Conservation (phyloP, 2,797 vertebrate species). For the Characodon lateralis region DNA sequence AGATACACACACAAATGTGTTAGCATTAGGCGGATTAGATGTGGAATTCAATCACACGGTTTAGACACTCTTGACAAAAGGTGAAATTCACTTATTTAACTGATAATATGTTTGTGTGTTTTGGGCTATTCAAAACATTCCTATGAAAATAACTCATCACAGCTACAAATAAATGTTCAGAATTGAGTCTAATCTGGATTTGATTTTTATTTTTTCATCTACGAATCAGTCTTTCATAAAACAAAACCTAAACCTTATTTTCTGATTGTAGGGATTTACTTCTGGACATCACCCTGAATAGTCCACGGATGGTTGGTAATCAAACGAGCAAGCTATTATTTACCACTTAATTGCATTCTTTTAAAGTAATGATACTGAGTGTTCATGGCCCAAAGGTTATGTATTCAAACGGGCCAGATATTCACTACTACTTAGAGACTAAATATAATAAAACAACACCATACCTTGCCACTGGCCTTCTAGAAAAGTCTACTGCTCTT, state of each 20-base stretch:
- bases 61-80: background rate
- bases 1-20: background rate
- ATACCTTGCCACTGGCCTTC: background rate
- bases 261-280: background rate
- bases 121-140: conserved; percentile 3
- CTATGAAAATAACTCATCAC: background rate
- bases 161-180: conserved; percentile 30
- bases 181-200: background rate
- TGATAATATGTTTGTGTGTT: conserved; percentile 5
- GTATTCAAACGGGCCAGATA: background rate
- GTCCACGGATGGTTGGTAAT: background rate
- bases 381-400: background rate
- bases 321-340: background rate
- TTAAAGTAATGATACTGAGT: background rate
- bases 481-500: background rate
- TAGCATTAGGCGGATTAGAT: no score
- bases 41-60: background rate
- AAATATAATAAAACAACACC: background rate
- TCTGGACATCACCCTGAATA: background rate
- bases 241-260: background rate
- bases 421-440: background rate
- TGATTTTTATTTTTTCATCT: background rate
- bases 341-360: background rate
- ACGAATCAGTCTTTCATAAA: background rate
- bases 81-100: background rate